Evolutionary conservation across 2,113 vertebrate genomes (phyloP), one percentile per base, ranked within the genome.

Genomic region (Tylochromis polylepis): DNA sequence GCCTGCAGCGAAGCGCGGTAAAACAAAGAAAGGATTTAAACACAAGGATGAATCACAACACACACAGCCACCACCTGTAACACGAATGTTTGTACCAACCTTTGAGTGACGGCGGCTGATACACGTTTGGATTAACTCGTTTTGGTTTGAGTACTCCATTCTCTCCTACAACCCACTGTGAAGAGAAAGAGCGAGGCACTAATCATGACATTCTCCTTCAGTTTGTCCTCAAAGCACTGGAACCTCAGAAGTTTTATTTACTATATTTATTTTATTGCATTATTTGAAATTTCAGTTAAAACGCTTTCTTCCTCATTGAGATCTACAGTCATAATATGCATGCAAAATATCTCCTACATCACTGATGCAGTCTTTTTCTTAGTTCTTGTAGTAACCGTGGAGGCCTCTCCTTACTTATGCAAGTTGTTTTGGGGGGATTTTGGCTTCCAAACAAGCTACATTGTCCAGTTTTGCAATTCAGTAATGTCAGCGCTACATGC

Each of bases 71-170:
- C 34, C 83, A 34, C 81, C 85, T 27, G 77, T 27, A 43, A 57
- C 18, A 18, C 9, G 24, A 8, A 4, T 4, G 4, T 38, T 31
- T 3, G 3, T 29, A 90, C 93, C 46, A 60, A 99, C 98, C 98
- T 99, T 97, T 99, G 92, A 99, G 97, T 31, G 98, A 99, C n/a
- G 98, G 98, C 1, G 98, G 98, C 1, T 98, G 98, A 88, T 99
- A 99, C 92, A 97, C 96, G 88, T 97, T 97, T 70, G 97, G 97
- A 88, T 97, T 98, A 92, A 97, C 82, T 92, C 97, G 97, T 95
- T 98, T 99, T 88, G 98, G 97, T 95, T 98, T 99, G 41, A 97
- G 97, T 83, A 98, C 96, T 29, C 98, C 97, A 38, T 98, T 98
- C 87, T 99, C 98, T n/a, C 97, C 97, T 0, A 97, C 96, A 3